Conservation (phyloP, 2,113 vertebrate species). For the Trochalopteron elliotii region DNA sequence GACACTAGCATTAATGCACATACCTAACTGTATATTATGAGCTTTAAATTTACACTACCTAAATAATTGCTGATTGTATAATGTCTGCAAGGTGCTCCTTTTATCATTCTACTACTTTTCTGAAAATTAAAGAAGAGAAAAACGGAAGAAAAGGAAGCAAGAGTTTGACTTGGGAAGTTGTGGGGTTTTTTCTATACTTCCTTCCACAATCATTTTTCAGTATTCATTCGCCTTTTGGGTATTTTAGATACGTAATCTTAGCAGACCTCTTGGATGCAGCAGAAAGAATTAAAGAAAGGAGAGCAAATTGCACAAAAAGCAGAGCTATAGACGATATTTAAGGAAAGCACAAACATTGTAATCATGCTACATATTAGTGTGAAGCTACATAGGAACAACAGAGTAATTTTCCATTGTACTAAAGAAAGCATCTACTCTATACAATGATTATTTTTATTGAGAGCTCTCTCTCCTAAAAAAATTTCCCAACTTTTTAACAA, state of each 20-base stretch:
- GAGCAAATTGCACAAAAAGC: neutral
- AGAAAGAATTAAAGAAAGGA: neutral
- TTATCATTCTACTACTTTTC: neutral
- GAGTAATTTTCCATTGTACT: neutral
- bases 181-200: neutral
- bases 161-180: neutral
- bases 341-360: neutral
- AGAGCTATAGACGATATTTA: neutral
- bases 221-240: neutral
- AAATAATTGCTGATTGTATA: neutral
- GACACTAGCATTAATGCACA: neutral
- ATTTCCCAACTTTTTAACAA: neutral
- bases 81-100: neutral
- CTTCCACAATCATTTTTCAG: neutral
- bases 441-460: neutral
- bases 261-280: neutral
- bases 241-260: neutral
- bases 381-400: neutral
- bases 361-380: neutral
- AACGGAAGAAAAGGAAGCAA: neutral
- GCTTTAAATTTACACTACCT: neutral
- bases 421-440: neutral
- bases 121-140: neutral
- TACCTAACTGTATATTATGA: neutral
- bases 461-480: neutral